Evolutionary conservation across 2,888 invertebrate species (phyloP).

Genomic region (Erynnis tages): DNA sequence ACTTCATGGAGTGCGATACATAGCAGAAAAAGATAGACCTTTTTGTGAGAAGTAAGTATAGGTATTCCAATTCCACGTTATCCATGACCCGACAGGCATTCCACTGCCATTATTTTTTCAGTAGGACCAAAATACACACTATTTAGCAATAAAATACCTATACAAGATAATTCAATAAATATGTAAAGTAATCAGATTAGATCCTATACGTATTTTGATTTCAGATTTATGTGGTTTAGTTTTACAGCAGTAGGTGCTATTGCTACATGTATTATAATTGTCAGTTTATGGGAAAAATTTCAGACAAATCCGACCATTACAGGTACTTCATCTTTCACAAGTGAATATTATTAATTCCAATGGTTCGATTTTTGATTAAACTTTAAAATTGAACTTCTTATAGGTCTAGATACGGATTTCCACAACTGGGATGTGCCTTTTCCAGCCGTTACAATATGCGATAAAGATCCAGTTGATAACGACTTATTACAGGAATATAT

Average conservation of each 20-base stretch:
- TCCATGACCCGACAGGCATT: no score
- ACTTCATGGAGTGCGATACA: conserved; percentile 89
- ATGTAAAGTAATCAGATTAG: not conserved
- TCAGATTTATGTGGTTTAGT: conserved; percentile 90
- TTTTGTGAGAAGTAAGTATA: conserved; percentile 88
- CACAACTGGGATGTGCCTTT: conserved; percentile 90
- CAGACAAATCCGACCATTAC: conserved; percentile 92
- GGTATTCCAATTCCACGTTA: no score
- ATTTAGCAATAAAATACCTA: not conserved
- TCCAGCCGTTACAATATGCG: conserved; percentile 87
- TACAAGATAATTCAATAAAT: not conserved
- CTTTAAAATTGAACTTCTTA: not conserved
- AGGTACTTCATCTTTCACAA: no score
- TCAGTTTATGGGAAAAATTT: conserved; percentile 90
- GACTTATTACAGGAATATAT: conserved; percentile 69
- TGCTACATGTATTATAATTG: conserved; percentile 87
- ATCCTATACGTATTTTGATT: conserved; percentile 30
- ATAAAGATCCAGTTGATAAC: conserved; percentile 74
- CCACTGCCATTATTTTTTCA: no score
- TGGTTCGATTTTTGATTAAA: not conserved
- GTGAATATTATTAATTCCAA: conserved; percentile 14
- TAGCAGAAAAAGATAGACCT: conserved; percentile 87
- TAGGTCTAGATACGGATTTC: conserved; percentile 88
- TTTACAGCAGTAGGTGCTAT: conserved; percentile 86
- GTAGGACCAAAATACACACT: no score